Base-by-base conservation (phyloP, 2,888 invertebrate species). In the Arrhopalites spinosus region DNA sequence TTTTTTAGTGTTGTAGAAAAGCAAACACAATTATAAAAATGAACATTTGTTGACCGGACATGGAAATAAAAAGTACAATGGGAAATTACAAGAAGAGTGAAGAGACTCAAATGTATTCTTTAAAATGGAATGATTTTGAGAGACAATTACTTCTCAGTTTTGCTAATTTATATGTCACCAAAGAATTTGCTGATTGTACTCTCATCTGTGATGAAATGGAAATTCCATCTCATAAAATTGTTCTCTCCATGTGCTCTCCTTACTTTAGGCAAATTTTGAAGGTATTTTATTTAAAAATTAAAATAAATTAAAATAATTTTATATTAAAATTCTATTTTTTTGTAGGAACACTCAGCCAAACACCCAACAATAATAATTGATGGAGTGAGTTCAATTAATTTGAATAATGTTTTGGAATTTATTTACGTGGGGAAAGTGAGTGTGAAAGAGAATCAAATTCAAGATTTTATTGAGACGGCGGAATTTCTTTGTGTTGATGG, bases 61-160 rank as follows among this genome's bases (percentile, higher is more conserved):
- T n/a, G n/a, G n/a, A n/a, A n/a, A n/a, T n/a, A n/a, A n/a, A n/a
- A n/a, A n/a, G n/a, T n/a, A 36, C 11, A 11, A 36, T 36, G 36
- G 36, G 36, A 36, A 36, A 91, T 0, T 93, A 91, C 81, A 94
- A 87, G 1, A 91, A 88, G 0, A 78, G 73, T 29, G 25, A 47
- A 29, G 50, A n/a, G 45, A 2, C 7, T 64, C 64, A 20, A 1
- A 68, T n/a, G 13, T 68, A 43, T 15, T 68, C 45, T 47, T 47
- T 68, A n/a, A 68, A 45, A 47, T 73, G 73, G 73, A 45, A 66
- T 29, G 53, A 66, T 20, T 73, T 64, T 45, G 73, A 66, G 20
- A n/a, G 36, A 1, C 64, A 73, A 23, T 20, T 73, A 2, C 23
- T 30, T 3, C 53, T 27, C 17, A 45, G 29, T 66, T 73, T 47